Base-by-base conservation (phyloP, 2,113 vertebrate species). In the Paedocypris sp. region DNA sequence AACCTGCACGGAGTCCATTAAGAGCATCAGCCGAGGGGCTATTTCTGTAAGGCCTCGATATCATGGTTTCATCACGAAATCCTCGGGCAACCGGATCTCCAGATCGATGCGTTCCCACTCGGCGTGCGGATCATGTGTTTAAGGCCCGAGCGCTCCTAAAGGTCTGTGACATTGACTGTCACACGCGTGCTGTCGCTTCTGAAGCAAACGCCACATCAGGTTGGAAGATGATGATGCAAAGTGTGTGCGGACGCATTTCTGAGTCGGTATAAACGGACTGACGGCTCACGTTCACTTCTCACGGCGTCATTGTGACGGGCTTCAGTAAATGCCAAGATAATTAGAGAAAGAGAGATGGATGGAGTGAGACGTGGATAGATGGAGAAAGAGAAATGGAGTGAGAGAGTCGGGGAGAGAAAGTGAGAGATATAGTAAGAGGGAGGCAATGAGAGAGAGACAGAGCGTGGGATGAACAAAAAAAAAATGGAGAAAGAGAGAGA, bases 31-130 rank as follows among this genome's bases (percentile, higher is more conserved):
- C 57, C 61, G 49, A 38, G 54, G 51, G 61, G 51, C 63, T 70
- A 70, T 70, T 70, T 70, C 45, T 43, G 63, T 66, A 49, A 38
- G 45, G 36, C 42, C 41, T 35, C 62, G 56, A 57, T 23, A 66
- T 66, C 62, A 66, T 58, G 60, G 62, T 66, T 62, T 70, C 68
- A 57, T 41, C n/a, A 26, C 61, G 68, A 46, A 70, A 62, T 38
- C 64, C 47, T 66, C 16, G 39, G 31, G 64, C 64, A 66, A 66
- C 48, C 38, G 13, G 68, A 70, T 62, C 63, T 51, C 38, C 12
- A 1, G 16, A 70, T 70, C 58, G 58, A 70, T 70, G 50, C 2
- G 18, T 62, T 47, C 45, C 50, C 46, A 45, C 41, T 66, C 41
- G 63, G 33, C 61, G 4, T 26, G 45, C 39, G 66, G 66, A 38